Conservation (phyloP, 1,140 invertebrate species). For the Drosophila baimaii region DNA sequence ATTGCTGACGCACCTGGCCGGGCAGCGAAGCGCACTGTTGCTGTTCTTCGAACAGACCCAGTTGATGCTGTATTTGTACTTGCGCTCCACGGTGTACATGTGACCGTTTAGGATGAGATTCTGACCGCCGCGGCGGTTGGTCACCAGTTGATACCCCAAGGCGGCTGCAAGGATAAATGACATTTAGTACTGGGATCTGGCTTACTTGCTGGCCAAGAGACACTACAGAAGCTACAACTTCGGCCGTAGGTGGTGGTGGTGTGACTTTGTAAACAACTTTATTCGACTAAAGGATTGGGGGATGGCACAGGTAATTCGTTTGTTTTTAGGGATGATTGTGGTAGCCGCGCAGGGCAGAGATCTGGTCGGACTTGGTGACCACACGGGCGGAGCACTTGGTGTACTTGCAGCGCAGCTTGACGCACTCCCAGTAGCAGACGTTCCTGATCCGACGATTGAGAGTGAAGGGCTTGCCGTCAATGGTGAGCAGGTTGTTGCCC, state of each 20-base stretch:
- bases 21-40: conserved; percentile 61
- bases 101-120: conserved; percentile 69
- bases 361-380: conserved; percentile 74
- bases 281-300: conserved; percentile 31
- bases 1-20: conserved; percentile 70
- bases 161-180: conserved; percentile 42
- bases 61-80: conserved; percentile 64
- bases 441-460: conserved; percentile 74
- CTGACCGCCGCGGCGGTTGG: conserved; percentile 67
- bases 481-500: conserved; percentile 68
- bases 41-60: conserved; percentile 80
- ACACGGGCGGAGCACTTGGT: conserved; percentile 80
- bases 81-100: conserved; percentile 71
- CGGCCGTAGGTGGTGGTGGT: neutral
- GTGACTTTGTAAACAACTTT: conserved; percentile 19
- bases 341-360: conserved; percentile 73
- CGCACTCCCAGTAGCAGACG: conserved; percentile 83
- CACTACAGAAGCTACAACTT: conserved; percentile 27
- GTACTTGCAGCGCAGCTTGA: conserved; percentile 77
- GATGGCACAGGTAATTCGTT: conserved; percentile 18
- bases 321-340: conserved; percentile 81
- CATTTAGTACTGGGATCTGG: conserved; percentile 16
- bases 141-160: conserved; percentile 48
- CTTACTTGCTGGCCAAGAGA: neutral
- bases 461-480: conserved; percentile 70